Conservation (phyloP, 2,888 invertebrate genomes). For the Theodoxus fluviatilis region DNA sequence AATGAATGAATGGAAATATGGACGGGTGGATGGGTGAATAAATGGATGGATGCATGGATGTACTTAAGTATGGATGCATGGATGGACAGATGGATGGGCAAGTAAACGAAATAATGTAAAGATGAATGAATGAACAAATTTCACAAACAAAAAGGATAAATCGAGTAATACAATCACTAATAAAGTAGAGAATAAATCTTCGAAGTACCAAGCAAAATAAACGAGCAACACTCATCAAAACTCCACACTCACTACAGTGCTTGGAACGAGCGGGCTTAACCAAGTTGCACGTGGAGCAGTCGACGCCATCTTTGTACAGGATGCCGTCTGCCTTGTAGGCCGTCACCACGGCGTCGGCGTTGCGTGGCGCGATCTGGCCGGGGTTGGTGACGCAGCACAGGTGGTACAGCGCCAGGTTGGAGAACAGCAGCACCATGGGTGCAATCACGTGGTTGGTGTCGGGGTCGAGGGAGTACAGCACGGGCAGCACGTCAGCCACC, state of each 20-base stretch:
- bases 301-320: constrained; percentile 42
- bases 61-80: too few relatives aligned
- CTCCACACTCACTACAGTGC: constrained; percentile 59
- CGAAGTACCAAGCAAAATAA: too few relatives aligned
- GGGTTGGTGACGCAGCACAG: constrained; percentile 54
- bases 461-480: constrained; percentile 49
- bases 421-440: constrained; percentile 47
- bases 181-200: too few relatives aligned
- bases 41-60: too few relatives aligned
- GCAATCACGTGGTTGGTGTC: constrained; percentile 50
- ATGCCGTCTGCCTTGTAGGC: constrained; percentile 51
- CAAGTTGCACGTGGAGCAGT: constrained; percentile 54
- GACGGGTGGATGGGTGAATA: too few relatives aligned
- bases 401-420: constrained; percentile 49
- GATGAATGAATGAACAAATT: too few relatives aligned
- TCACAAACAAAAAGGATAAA: too few relatives aligned
- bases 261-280: constrained; percentile 60
- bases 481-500: constrained; percentile 53
- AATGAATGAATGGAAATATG: too few relatives aligned
- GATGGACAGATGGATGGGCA: too few relatives aligned
- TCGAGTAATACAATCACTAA: too few relatives aligned
- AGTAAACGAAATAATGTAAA: too few relatives aligned
- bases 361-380: constrained; percentile 50
- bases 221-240: background rate
- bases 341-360: constrained; percentile 37